These are phyloP conservation scores for Malurus melanocephalus DNA, from an alignment of 2,113 vertebrate species.

Conservation along the genomic window DNA sequence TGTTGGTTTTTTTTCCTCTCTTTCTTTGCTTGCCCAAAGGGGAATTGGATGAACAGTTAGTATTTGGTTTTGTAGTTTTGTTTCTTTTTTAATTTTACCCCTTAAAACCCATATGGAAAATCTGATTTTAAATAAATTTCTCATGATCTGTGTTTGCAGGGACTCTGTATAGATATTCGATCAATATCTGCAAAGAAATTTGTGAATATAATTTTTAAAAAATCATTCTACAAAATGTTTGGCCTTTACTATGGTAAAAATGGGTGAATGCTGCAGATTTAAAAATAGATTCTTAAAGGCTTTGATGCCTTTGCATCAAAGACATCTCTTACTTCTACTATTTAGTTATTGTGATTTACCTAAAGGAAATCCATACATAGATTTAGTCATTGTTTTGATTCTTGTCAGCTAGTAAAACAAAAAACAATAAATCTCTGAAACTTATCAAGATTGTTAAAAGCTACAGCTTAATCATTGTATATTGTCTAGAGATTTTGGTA, in stretches of 20 bases:
- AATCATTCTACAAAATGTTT: background rate
- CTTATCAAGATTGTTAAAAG: slow-evolving; percentile 11
- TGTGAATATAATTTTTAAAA: background rate
- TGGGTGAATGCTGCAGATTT: background rate
- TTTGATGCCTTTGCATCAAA: background rate
- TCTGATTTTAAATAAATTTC: background rate
- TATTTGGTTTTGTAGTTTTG: background rate
- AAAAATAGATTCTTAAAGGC: background rate
- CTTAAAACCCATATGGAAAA: background rate
- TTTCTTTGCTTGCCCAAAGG: background rate
- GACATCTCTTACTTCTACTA: background rate
- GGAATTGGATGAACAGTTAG: background rate
- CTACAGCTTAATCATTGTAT: slow-evolving; percentile 6
- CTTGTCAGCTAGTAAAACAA: background rate
- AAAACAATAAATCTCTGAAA: slow-evolving; percentile 13
- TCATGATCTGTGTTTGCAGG: background rate
- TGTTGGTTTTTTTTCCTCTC: background rate
- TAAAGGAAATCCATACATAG: slow-evolving; percentile 23
- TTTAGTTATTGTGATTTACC: slow-evolving; percentile 16
- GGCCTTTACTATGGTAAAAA: background rate
- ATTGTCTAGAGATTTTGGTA: background rate
- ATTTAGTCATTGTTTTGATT: slow-evolving; percentile 12
- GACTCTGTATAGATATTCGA: background rate
- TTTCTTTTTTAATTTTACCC: background rate
- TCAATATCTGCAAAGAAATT: background rate